phyloP scores from a whole-genome alignment of 2,888 invertebrate genomes.

The Epinotia nisella region DNA sequence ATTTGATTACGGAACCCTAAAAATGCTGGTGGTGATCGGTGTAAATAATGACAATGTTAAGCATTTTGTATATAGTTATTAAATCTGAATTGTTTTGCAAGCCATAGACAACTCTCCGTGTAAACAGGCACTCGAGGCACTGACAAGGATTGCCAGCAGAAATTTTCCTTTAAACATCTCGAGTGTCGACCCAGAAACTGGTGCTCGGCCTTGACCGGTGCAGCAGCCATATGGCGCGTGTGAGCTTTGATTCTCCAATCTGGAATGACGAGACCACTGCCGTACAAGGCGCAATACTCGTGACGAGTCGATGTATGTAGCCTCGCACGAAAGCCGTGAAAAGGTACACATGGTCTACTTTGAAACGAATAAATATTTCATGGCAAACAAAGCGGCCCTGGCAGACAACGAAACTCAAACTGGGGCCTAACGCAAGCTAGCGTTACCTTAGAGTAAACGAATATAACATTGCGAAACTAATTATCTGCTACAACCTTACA shows the following conservation, averaged over 20 bases:
- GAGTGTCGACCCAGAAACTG: constrained; percentile 55
- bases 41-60: neutral
- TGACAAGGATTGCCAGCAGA: constrained; percentile 43
- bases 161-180: constrained; percentile 63
- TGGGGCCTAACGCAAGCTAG: constrained; percentile 54
- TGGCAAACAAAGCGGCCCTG: constrained; percentile 47
- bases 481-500: constrained; percentile 65
- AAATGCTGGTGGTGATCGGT: too few species aligned
- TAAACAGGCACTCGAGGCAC: constrained; percentile 20
- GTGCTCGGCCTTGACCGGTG: constrained; percentile 67
- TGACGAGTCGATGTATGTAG: constrained; percentile 58
- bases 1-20: too few species aligned
- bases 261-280: constrained; percentile 58
- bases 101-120: constrained; percentile 19
- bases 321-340: constrained; percentile 59
- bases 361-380: constrained; percentile 18
- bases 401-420: constrained; percentile 44
- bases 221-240: constrained; percentile 63
- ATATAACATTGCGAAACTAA: constrained; percentile 64
- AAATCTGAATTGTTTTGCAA: constrained; percentile 17
- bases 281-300: constrained; percentile 63
- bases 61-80: neutral
- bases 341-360: constrained; percentile 52
- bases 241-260: constrained; percentile 58
- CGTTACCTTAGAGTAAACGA: constrained; percentile 51